Percentiles rank a stretch among this genome's conserved stretches.
phyloP scores from a whole-genome alignment of 1,140 invertebrate genomes.

The Megalopta genalis region DNA sequence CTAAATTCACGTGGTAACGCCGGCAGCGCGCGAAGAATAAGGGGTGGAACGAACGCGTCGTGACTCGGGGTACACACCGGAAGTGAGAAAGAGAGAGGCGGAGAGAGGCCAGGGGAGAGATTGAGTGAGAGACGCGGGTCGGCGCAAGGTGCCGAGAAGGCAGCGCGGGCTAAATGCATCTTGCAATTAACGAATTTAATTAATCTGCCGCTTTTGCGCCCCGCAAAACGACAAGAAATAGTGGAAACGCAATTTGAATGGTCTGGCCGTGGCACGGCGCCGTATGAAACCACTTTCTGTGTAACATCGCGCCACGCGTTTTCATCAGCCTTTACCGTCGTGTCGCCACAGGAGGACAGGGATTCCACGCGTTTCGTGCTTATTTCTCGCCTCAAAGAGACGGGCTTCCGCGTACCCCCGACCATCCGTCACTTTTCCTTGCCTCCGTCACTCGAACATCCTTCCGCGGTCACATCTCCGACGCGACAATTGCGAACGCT shows the following conservation, averaged over 20 bases:
- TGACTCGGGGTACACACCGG: neutral
- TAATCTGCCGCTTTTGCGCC: constrained; percentile 72
- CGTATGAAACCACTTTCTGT: constrained; percentile 61
- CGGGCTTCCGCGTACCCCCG: neutral
- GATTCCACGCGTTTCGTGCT: constrained; percentile 41
- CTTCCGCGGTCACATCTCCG: neutral
- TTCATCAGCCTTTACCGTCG: constrained; percentile 42
- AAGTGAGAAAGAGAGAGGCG: neutral
- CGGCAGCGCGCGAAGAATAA: constrained; percentile 32
- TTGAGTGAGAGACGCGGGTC: neutral
- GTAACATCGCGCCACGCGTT: constrained; percentile 51
- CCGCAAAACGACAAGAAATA: constrained; percentile 70
- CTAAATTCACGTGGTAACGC: constrained; percentile 48
- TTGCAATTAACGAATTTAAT: constrained; percentile 79
- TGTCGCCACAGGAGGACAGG: constrained; percentile 19
- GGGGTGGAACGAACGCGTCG: constrained; percentile 21
- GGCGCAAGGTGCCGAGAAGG: constrained; percentile 31
- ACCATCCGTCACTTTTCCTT: constrained; percentile 26
- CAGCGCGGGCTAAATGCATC: constrained; percentile 70
- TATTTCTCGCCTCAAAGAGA: constrained; percentile 44
- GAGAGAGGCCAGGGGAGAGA: neutral
- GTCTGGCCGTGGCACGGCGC: constrained; percentile 43
- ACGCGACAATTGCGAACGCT: neutral
- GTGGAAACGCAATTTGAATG: constrained; percentile 73
- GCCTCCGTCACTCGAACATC: neutral